Base-by-base conservation (phyloP, 2,888 invertebrate genomes). In the Drosophila eohydei region DNA sequence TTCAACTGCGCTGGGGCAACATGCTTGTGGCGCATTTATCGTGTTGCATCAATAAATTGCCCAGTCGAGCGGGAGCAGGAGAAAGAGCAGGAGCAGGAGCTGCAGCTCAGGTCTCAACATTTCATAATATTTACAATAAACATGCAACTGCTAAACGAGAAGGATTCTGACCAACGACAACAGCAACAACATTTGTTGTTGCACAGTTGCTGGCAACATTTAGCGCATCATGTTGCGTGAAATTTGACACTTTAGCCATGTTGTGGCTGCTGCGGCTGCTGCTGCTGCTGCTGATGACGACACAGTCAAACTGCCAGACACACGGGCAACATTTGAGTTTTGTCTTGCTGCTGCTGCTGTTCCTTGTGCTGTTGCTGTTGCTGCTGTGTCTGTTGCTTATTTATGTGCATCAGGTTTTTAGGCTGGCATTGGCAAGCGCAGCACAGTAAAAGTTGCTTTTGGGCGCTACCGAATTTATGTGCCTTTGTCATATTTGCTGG, bases 121-220 rank as follows among this genome's bases (percentile, higher is more conserved):
- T 90, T 89, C 89, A 89, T 89, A 89, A 89, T 89, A 89, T 90
- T 89, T 89, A 90, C 89, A 89, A 89, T 84, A 88, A 89, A 88
- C 90, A 89, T 89, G 90, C 89, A 90, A 89, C 90, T 89, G 90
- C 76, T 63, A 55, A 69, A 54, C 58, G 50, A 76, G 63, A 64
- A 69, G 80, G 65, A 69, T 60, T 68, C 79, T 64, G 34, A 9
- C 34, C 56, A 44, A 14, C 66, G 62, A 26, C 50, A 65, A 26
- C 65, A 75, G 69, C 58, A 61, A 60, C 32, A 32, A 11, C 30
- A 5, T 32, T 36, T 57, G 66, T 72, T 80, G 79, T 80, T 80
- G 80, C 78, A 62, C 81, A 74, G 88, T 88, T 81, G 78, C 73
- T 87, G 82, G 89, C 88, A 88, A 76, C 87, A 89, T 85, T 87